These are phyloP conservation scores for Lasioglossum baleicum DNA, from an alignment of 1,140 invertebrate species.

Conservation along the genomic window DNA sequence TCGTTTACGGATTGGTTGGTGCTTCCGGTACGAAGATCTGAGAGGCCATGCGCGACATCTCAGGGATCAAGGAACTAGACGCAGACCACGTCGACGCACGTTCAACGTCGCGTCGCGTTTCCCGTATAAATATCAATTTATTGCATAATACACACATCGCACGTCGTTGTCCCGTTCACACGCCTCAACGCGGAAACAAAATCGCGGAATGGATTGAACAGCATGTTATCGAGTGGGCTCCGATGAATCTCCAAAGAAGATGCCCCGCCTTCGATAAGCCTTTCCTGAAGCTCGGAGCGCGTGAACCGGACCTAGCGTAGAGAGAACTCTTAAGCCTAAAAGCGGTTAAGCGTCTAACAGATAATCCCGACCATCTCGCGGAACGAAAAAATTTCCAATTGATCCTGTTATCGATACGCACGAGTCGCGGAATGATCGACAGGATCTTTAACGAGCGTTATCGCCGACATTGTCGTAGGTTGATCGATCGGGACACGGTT, in stretches of 20 bases:
- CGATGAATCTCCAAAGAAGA: too few relatives aligned
- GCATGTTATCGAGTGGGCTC: background rate
- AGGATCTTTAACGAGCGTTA: too few relatives aligned
- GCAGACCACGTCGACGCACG: conserved; percentile 41
- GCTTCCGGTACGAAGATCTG: too few relatives aligned
- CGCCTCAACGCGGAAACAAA: conserved; percentile 13
- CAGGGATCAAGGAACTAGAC: conserved; percentile 17
- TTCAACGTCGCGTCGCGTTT: conserved; percentile 52
- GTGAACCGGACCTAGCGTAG: conserved; percentile 57
- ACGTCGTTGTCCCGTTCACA: conserved; percentile 65
- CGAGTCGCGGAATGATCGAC: background rate
- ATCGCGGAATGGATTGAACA: background rate
- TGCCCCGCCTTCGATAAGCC: background rate
- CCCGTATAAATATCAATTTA: conserved; percentile 69
- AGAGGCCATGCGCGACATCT: background rate
- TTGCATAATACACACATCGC: conserved; percentile 78
- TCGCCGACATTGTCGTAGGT: background rate
- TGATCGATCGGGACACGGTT: background rate
- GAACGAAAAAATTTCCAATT: background rate
- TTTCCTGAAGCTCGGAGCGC: conserved; percentile 15
- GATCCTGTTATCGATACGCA: too few relatives aligned
- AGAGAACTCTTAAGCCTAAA: conserved; percentile 59
- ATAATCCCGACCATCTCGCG: background rate
- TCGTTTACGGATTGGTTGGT: too few relatives aligned
- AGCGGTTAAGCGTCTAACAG: conserved; percentile 18